Base-by-base conservation (phyloP, 2,888 invertebrate species). In the Erynnis tages region DNA sequence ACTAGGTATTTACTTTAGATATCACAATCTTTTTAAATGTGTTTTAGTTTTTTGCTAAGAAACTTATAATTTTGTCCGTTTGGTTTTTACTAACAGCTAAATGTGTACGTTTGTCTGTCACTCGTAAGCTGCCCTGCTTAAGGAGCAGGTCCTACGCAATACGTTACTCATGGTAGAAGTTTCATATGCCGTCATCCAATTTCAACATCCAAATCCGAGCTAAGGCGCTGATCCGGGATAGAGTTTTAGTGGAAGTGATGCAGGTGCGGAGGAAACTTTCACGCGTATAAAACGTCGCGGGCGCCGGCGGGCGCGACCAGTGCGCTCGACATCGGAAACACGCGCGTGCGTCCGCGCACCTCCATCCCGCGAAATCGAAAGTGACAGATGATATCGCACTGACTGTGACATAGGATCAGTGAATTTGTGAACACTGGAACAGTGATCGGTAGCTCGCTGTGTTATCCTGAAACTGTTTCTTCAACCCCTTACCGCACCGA, bases 401-500 rank as follows among this genome's bases (percentile, higher is more conserved):
- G 74, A 77, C 82, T 77, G 82, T 84, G 84, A 78, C 74, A 73
- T 64, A 66, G 52, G 52, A 52, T 52, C 44, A 44, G 83, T 86
- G 85, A 73, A 79, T 78, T 76, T 80, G 82, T 80, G 79, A 79
- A 79, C 80, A 71, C 75, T 79, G 78, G 79, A 85, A 86, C 87
- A 83, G 88, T 87, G 87, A 80, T 76, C 72, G 83, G 79, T 83
- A 82, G 82, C 84, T 70, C 66, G 70, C 79, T 73, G 76, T 80
- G 86, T 84, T 85, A 83, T 84, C 86, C 81, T 82, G 85, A 82
- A 81, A 79, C 85, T 80, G 81, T 82, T 80, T 74, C 79, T 71
- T 64, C 64, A 40, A 43, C 56, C 71, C 57, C 58, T 63, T 67
- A 46, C 53, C 40, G 54, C 57, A 41, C 40, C 69, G 74, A 73